Evolutionary conservation across 1,140 invertebrate genomes (phyloP).

Genomic region (Drosophila carrolli): DNA sequence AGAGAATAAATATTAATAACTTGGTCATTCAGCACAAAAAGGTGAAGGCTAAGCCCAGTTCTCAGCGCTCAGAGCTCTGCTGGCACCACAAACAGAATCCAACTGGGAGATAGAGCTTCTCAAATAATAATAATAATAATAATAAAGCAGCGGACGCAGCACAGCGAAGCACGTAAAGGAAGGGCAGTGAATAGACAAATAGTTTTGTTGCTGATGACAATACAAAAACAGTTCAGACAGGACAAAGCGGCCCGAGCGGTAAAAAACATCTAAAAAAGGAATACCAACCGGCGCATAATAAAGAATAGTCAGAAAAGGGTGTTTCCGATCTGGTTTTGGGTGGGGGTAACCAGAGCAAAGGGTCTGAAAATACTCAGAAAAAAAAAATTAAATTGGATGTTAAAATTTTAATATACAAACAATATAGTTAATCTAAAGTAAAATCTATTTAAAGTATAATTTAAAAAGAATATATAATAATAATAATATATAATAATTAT

Average conservation of each 20-base stretch:
- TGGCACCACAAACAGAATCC: conserved; percentile 27
- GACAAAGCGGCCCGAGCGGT: conserved; percentile 58
- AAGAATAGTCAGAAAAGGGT: conserved; percentile 29
- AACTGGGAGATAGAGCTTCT: conserved; percentile 49
- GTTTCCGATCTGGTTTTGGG: conserved; percentile 1
- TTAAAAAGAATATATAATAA: background rate
- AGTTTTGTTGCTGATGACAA: conserved; percentile 79
- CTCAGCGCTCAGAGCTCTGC: conserved; percentile 17
- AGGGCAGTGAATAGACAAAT: conserved; percentile 75
- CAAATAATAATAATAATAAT: conserved; percentile 66
- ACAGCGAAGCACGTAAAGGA: conserved; percentile 38
- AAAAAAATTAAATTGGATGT: background rate
- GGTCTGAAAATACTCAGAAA: conserved; percentile 8
- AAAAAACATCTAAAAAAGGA: conserved; percentile 51
- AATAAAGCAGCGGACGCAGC: conserved; percentile 51
- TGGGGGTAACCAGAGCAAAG: background rate
- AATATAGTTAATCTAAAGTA: too few relatives aligned
- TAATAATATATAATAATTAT: background rate
- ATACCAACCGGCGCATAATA: conserved; percentile 47
- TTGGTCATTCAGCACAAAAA: conserved; percentile 58
- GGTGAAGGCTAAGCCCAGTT: conserved; percentile 68
- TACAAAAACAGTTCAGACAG: conserved; percentile 68
- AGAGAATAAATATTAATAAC: conserved; percentile 82
- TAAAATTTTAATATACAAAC: background rate
- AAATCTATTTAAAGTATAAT: too few relatives aligned